These are phyloP conservation scores for Prostheceraeus crozeri DNA, from an alignment of 2,888 invertebrate genomes.

Conservation along the genomic window DNA sequence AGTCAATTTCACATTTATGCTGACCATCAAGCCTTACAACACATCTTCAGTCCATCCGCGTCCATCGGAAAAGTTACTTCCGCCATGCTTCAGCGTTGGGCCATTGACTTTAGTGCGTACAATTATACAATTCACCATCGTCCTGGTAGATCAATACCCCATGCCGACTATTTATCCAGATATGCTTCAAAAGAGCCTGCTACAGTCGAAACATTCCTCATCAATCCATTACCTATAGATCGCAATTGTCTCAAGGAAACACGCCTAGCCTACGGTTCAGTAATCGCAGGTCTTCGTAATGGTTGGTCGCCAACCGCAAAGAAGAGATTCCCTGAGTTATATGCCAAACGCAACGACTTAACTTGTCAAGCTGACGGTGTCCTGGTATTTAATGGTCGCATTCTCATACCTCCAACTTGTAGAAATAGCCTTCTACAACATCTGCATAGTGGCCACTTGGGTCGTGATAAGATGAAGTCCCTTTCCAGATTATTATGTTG, in stretches of 20 bases:
- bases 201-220: constrained; percentile 18
- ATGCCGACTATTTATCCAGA: constrained; percentile 18
- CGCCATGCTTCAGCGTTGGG: constrained; percentile 24
- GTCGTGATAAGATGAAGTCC: constrained; percentile 12
- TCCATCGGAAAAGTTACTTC: constrained; percentile 7
- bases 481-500: constrained; percentile 1
- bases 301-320: constrained; percentile 22
- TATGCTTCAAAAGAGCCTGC: background rate
- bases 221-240: constrained; percentile 15
- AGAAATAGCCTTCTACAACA: background rate
- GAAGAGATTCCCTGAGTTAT: constrained; percentile 18
- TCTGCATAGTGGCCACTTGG: background rate
- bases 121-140: constrained; percentile 13
- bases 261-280: constrained; percentile 6
- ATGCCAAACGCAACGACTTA: too few relatives aligned
- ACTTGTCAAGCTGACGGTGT: too few relatives aligned
- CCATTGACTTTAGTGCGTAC: constrained; percentile 23
- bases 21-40: constrained; percentile 22
- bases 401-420: too few relatives aligned
- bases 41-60: background rate
- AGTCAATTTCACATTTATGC: constrained; percentile 6
- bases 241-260: constrained; percentile 3
- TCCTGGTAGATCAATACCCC: constrained; percentile 14
- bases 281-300: constrained; percentile 6
- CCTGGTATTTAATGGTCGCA: too few relatives aligned